Evolutionary conservation across 1,140 invertebrate genomes (phyloP).

Genomic region (Anoplolepis gracilipes): DNA sequence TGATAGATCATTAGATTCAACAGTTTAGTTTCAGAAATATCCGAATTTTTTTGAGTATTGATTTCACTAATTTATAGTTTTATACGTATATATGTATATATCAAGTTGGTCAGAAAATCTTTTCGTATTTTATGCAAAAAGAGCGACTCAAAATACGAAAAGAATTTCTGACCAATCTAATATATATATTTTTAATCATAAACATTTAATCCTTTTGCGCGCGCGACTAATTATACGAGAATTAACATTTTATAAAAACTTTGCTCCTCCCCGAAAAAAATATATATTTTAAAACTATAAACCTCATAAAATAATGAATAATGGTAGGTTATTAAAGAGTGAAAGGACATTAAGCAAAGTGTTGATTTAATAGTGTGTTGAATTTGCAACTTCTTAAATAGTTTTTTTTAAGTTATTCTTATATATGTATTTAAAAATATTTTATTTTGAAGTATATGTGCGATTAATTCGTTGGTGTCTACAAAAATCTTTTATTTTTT

Average conservation of each 20-base stretch:
- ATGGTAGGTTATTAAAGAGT: background rate
- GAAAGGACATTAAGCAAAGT: conserved; percentile 5
- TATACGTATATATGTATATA: background rate
- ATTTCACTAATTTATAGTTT: background rate
- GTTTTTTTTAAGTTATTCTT: background rate
- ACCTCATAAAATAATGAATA: background rate
- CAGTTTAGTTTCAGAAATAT: background rate
- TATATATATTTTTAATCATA: no score
- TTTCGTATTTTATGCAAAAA: no score
- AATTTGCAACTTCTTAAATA: background rate
- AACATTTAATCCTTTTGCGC: background rate
- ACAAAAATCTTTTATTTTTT: background rate
- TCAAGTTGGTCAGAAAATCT: no score
- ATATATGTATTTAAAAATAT: background rate
- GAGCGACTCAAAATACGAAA: no score
- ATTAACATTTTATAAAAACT: conserved; percentile 45
- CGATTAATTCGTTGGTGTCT: background rate
- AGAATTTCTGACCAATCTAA: no score
- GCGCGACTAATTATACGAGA: conserved; percentile 24
- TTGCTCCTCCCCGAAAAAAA: no score
- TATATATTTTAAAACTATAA: conserved; percentile 29
- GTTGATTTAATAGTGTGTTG: conserved; percentile 14
- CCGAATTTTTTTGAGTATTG: background rate
- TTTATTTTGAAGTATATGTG: background rate
- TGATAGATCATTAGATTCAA: background rate